Conservation (phyloP, 37 sponge, comb jelly and placozoan species). For the Aplysina aerophoba region DNA sequence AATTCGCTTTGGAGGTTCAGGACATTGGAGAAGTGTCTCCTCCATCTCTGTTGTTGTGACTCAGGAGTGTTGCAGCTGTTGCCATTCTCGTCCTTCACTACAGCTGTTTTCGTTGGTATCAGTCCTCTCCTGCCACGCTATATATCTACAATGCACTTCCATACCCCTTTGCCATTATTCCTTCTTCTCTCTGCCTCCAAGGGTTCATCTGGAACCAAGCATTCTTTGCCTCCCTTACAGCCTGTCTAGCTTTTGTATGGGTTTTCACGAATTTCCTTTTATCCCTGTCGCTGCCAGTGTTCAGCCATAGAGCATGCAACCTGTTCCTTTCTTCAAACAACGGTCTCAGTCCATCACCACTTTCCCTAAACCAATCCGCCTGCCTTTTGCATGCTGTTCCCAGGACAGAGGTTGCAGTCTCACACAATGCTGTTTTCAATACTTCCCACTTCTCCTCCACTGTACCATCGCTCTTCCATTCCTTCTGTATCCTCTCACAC, state of each 20-base stretch:
- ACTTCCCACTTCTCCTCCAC: slow-evolving; percentile 8
- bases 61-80: slow-evolving; percentile 16
- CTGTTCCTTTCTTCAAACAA: slow-evolving; percentile 10
- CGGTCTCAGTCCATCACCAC: neutral
- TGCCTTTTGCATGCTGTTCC: neutral
- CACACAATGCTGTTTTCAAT: neutral
- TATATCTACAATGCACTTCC: slow-evolving; percentile 40
- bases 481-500: neutral
- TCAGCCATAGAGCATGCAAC: slow-evolving; percentile 10
- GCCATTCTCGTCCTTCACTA: slow-evolving; percentile 37
- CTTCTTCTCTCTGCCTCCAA: slow-evolving; percentile 44
- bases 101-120: neutral
- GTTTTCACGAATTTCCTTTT: neutral
- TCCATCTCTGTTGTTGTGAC: slow-evolving; percentile 38
- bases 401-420: neutral
- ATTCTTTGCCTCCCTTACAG: slow-evolving; percentile 33
- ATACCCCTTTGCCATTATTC: slow-evolving; percentile 31
- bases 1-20: slow-evolving; percentile 35
- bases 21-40: slow-evolving; percentile 18
- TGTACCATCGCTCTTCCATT: neutral
- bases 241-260: slow-evolving; percentile 5
- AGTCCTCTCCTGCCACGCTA: slow-evolving; percentile 46
- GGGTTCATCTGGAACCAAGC: slow-evolving; percentile 37
- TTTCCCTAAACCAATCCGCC: slow-evolving; percentile 14
- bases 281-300: slow-evolving; percentile 18